These are phyloP conservation scores for Macaria notata DNA, from an alignment of 2,888 invertebrate species.

Conservation along the genomic window DNA sequence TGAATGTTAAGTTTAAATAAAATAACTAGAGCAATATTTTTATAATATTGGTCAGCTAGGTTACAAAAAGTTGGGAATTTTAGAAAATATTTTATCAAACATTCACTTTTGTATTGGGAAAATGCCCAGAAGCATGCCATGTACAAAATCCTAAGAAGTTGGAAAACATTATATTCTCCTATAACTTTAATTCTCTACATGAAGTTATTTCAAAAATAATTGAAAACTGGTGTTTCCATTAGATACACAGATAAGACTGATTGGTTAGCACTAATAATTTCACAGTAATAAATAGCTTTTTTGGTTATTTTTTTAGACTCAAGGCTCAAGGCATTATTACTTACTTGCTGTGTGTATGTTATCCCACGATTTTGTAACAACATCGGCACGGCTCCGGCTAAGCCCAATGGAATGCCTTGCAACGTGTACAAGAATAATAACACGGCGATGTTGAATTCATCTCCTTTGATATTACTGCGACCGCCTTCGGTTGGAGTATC, in stretches of 20 bases:
- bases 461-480: constrained; percentile 85
- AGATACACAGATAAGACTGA: constrained; percentile 8
- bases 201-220: neutral
- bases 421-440: constrained; percentile 96
- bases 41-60: too few relatives aligned
- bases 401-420: constrained; percentile 97
- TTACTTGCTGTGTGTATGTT: constrained; percentile 95
- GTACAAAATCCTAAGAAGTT: too few relatives aligned
- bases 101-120: too few relatives aligned
- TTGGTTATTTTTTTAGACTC: too few relatives aligned
- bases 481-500: constrained; percentile 47
- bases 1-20: too few relatives aligned
- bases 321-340: constrained; percentile 3
- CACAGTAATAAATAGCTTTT: too few relatives aligned
- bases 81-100: too few relatives aligned
- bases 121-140: too few relatives aligned
- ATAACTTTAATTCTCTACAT: too few relatives aligned
- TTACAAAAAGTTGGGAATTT: too few relatives aligned
- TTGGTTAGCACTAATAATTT: neutral
- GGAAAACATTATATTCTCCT: too few relatives aligned
- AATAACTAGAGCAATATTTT: too few relatives aligned
- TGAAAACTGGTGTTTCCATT: constrained; percentile 1
- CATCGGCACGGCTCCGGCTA: constrained; percentile 97
- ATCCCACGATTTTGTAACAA: constrained; percentile 95
- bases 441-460: constrained; percentile 91